Evolutionary conservation across 2,797 vertebrate species (phyloP).

Genomic region (Leptoclinus maculatus): DNA sequence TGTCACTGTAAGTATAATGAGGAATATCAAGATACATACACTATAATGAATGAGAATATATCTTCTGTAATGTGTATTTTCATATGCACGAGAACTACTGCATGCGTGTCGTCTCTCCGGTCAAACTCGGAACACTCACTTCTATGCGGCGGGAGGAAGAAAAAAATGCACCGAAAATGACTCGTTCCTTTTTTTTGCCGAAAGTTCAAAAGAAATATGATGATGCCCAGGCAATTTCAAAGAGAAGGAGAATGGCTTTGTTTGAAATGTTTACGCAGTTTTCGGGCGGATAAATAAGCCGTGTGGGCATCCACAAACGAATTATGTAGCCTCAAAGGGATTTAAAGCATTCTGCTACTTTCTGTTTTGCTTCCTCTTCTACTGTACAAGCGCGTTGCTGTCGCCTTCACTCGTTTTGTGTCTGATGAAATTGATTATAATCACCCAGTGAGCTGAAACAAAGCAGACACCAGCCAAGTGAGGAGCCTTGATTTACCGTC

Average conservation of each 20-base stretch:
- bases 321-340: background rate
- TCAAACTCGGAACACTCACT: background rate
- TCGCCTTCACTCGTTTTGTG: background rate
- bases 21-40: background rate
- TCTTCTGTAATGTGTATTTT: background rate
- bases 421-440: constrained; percentile 1
- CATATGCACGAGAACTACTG: constrained; percentile 8
- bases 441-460: constrained; percentile 13
- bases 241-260: constrained; percentile 17
- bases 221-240: constrained; percentile 28
- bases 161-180: background rate
- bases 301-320: background rate
- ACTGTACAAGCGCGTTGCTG: background rate
- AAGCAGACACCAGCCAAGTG: constrained; percentile 5
- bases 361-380: background rate
- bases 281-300: background rate
- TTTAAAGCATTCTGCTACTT: background rate
- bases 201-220: constrained; percentile 27
- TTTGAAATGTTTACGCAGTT: constrained; percentile 24
- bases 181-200: background rate
- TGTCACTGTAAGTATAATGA: background rate
- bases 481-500: constrained; percentile 12
- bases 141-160: background rate
- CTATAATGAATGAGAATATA: background rate
- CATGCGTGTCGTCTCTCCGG: background rate